phyloP scores from a whole-genome alignment of 2,113 vertebrate species.

The Reinhardtius hippoglossoides region DNA sequence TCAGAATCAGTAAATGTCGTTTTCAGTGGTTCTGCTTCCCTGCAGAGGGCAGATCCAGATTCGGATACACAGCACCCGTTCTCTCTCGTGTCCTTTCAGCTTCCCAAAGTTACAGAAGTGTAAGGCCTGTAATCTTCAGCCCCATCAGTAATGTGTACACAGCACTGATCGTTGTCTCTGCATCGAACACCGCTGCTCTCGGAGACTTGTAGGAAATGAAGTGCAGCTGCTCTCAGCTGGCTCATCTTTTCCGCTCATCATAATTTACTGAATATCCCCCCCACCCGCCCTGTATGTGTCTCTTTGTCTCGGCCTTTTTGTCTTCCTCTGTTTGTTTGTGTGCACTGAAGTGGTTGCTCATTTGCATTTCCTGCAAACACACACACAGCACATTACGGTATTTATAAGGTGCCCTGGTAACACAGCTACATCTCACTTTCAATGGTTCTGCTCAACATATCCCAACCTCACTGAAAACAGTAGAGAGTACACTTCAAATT shows the following conservation, averaged over 20 bases:
- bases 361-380: conserved; percentile 34
- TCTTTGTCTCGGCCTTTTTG: conserved; percentile 18
- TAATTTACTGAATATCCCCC: conserved; percentile 40
- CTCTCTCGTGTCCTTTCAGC: not conserved
- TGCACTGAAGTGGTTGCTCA: conserved; percentile 24
- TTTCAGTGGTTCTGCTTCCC: not conserved
- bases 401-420: not conserved
- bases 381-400: conserved; percentile 1
- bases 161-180: conserved; percentile 49
- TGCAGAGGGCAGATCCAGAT: conserved; percentile 6
- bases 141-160: conserved; percentile 44
- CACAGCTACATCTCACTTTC: not conserved
- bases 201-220: conserved; percentile 61
- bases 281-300: conserved; percentile 17
- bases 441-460: not conserved
- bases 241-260: conserved; percentile 57
- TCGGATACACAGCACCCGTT: not conserved
- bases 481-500: no score
- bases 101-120: conserved; percentile 20
- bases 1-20: not conserved
- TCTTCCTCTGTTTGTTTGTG: conserved; percentile 35
- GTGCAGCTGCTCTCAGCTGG: conserved; percentile 55
- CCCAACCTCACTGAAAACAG: not conserved
- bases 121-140: conserved; percentile 27
- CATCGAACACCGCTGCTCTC: conserved; percentile 41